Base-by-base conservation (phyloP, 2,113 vertebrate genomes). In the Melanocharis versteri region DNA sequence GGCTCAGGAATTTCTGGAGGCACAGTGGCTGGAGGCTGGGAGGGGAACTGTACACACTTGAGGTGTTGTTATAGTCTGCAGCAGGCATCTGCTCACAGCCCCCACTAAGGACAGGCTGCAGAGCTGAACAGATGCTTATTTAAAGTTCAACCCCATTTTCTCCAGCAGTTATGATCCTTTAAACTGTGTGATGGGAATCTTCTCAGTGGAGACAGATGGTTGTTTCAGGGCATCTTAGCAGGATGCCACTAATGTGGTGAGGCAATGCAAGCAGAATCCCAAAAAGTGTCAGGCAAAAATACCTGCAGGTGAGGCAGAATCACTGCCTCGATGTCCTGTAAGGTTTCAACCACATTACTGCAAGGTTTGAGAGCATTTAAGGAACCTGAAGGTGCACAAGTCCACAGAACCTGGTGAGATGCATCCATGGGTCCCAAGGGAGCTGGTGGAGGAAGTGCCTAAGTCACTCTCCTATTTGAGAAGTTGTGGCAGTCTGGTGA, bases 161-260 rank as follows among this genome's bases (percentile, higher is more conserved):
- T 69, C 71, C 62, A 94, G 79, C 79, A 88, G 48, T 65, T 80
- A 53, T 1, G 26, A 86, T 37, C 71, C 58, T 76, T 86, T 61
- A 40, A 93, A 73, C 42, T 35, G 82, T 83, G 75, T 42, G 48
- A 83, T 19, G 35, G 50, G 51, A 79, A 92, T 75, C 88, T 77
- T 44, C 75, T 83, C 0, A 0, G 83, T 42, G 68, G 70, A 94
- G 79, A 95, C 95, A 95, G 94, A 97, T 94, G 94, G 90, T 12
- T 70, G 68, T 88, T 88, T 73, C 66, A 89, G 88, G 79, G 85
- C 90, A 94, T 77, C 88, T 90, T 58, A 92, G 75, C 94, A 88
- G 88, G 95, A 86, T 31, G 71, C 61, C 19, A 4, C 65, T 75
- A 44, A 70, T 11, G 51, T 76, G 47, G 81, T 20, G 44, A 87